Conservation (phyloP, 2,797 vertebrate species). For the Morus bassanus region DNA sequence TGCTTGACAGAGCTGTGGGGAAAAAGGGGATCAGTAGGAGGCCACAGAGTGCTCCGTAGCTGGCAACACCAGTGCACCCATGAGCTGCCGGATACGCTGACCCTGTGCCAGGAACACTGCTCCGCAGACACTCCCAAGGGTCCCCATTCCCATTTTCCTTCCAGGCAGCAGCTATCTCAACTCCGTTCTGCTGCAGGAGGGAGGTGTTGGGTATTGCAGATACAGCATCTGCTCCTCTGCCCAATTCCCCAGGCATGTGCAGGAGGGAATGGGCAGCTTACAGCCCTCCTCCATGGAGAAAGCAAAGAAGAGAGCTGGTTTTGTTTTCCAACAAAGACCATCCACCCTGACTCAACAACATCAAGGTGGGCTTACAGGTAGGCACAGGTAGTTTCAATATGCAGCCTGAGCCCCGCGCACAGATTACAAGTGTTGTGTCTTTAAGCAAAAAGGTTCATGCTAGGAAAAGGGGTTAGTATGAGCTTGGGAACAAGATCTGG, state of each 20-base stretch:
- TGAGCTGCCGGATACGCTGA: not conserved
- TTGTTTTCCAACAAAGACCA: not conserved
- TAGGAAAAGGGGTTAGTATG: not conserved
- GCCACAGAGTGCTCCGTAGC: accelerated
- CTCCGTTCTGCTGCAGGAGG: not conserved
- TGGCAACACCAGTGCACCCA: not conserved
- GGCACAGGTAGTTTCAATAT: not conserved
- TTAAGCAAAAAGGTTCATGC: not conserved
- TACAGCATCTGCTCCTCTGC: not conserved
- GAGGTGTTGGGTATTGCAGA: not conserved
- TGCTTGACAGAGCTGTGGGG: not conserved
- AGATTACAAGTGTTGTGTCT: not conserved
- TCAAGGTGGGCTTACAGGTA: not conserved
- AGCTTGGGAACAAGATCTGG: not conserved
- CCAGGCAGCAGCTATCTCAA: not conserved
- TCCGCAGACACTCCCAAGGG: not conserved
- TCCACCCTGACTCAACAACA: not conserved
- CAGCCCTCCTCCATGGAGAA: not conserved
- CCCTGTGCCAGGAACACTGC: accelerated
- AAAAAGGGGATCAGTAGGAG: not conserved
- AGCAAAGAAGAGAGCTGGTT: not conserved
- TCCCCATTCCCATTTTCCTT: not conserved
- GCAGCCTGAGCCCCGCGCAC: not conserved
- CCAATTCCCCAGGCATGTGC: accelerated
- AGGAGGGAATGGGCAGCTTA: not conserved